These are phyloP conservation scores for Balanococcus diminutus DNA, from an alignment of 2,888 invertebrate species.

Conservation along the genomic window DNA sequence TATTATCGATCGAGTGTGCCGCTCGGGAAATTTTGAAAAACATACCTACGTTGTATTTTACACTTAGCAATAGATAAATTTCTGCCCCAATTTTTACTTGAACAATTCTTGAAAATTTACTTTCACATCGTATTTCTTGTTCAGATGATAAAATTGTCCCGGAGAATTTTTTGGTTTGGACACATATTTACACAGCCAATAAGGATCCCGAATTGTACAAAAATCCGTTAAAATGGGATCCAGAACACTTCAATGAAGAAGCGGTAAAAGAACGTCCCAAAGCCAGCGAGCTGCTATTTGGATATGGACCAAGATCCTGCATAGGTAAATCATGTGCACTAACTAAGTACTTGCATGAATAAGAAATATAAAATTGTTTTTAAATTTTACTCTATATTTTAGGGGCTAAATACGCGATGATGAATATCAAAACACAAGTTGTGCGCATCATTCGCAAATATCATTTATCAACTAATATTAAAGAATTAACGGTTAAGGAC, in stretches of 20 bases:
- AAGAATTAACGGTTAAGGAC: not conserved
- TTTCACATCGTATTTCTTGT: too few relatives aligned
- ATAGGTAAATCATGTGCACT: too few relatives aligned
- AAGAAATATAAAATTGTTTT: not conserved
- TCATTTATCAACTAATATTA: not conserved
- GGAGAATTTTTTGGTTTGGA: not conserved
- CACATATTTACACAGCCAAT: not conserved
- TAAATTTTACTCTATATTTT: not conserved
- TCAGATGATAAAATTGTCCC: not conserved
- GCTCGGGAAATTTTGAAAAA: too few relatives aligned
- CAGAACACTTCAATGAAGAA: not conserved
- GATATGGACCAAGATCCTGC: not conserved
- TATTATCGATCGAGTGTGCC: too few relatives aligned
- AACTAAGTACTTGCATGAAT: too few relatives aligned
- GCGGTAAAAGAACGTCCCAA: not conserved
- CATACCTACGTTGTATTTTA: too few relatives aligned
- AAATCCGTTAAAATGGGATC: not conserved
- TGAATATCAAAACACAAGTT: constrained; percentile 27
- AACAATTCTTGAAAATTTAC: too few relatives aligned
- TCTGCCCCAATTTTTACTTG: too few relatives aligned
- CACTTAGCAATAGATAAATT: too few relatives aligned
- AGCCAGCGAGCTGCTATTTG: not conserved
- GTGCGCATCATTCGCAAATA: not conserved
- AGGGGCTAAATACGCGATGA: constrained; percentile 37
- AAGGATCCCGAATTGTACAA: not conserved